Conservation (phyloP, 2,888 invertebrate species). For the Amphipyra berbera region DNA sequence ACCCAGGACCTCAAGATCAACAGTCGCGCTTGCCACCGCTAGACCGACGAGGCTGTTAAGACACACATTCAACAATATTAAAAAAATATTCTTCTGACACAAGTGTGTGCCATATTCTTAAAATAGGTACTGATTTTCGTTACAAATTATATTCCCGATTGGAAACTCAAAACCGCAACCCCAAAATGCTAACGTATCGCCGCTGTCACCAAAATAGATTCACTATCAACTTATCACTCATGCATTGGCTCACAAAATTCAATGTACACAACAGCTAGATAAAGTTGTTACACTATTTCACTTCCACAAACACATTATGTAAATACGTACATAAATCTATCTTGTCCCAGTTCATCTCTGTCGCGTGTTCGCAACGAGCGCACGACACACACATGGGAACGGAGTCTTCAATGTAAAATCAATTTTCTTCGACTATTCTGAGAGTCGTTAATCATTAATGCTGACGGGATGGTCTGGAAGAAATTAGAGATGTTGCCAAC, state of each 20-base stretch:
- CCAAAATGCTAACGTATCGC: not conserved
- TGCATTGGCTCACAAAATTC: conserved; percentile 13
- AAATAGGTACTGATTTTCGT: too few relatives aligned
- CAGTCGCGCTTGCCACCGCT: too few relatives aligned
- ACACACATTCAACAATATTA: too few relatives aligned
- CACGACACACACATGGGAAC: conserved; percentile 5
- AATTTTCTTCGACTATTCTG: conserved; percentile 43
- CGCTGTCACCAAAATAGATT: not conserved
- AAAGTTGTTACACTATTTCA: conserved; percentile 27
- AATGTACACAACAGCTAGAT: conserved; percentile 6
- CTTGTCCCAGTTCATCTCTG: conserved; percentile 33
- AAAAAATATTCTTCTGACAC: too few relatives aligned
- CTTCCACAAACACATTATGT: conserved; percentile 37
- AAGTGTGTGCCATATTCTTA: too few relatives aligned
- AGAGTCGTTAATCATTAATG: conserved; percentile 50
- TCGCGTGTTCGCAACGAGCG: conserved; percentile 7
- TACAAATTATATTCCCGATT: too few relatives aligned
- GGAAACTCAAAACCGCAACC: not conserved
- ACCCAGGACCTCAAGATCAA: too few relatives aligned
- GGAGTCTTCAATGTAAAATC: conserved; percentile 43
- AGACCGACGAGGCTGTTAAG: too few relatives aligned
- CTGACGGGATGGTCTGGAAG: conserved; percentile 31
- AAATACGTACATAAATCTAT: conserved; percentile 39
- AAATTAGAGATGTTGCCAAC: conserved; percentile 45
- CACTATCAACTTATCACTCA: not conserved